Evolutionary conservation across 2,888 invertebrate species (phyloP).

Genomic region (Erynnis tages): DNA sequence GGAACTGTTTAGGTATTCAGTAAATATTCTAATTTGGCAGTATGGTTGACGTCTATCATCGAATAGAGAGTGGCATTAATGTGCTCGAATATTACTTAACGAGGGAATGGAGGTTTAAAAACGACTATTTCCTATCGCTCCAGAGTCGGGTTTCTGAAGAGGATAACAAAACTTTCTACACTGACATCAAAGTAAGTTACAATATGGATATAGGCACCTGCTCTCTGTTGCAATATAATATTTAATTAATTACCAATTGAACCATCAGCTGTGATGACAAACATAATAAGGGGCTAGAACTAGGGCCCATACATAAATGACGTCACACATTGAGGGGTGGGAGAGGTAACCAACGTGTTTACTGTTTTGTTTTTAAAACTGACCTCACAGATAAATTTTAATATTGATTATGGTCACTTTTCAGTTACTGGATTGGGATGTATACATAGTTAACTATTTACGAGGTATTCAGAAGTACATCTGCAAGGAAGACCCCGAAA

Average conservation of each 20-base stretch:
- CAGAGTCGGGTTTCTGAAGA: conserved; percentile 16
- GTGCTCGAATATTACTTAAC: conserved; percentile 83
- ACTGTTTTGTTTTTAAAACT: no score
- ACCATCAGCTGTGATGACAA: no score
- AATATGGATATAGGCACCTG: background rate
- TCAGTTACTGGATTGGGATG: background rate
- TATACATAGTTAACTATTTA: background rate
- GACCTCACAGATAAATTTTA: no score
- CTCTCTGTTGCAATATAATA: no score
- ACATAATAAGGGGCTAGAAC: no score
- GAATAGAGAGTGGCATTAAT: background rate
- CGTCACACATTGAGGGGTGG: no score
- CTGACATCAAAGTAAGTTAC: conserved; percentile 24
- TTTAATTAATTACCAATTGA: no score
- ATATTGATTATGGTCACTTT: background rate
- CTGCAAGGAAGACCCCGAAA: background rate
- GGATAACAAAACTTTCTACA: conserved; percentile 30
- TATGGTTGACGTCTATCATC: background rate
- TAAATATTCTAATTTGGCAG: background rate
- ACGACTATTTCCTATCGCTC: conserved; percentile 27
- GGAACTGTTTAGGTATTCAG: no score
- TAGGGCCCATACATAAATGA: no score
- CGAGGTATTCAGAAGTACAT: background rate
- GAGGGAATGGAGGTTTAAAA: conserved; percentile 30
- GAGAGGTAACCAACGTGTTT: no score